Percentiles rank a stretch among this genome's conserved stretches.
Evolutionary conservation across 2,797 vertebrate genomes (phyloP).

Genomic region (Micromesistius poutassou): DNA sequence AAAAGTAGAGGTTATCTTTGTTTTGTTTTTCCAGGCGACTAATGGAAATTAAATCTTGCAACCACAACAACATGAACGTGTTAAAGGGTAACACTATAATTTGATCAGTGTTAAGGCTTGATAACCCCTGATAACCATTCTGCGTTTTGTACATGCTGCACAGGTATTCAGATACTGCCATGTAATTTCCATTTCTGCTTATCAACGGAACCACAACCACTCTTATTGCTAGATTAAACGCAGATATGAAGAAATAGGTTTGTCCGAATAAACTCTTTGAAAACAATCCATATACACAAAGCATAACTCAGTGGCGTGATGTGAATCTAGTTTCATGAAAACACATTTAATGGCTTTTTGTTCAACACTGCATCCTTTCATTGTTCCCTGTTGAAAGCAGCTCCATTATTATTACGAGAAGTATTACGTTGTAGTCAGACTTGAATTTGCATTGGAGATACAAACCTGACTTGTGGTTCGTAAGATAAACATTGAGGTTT

Average conservation of each 20-base stretch:
- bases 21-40: constrained; percentile 23
- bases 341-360: not conserved
- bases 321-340: not conserved
- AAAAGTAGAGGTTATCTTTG: constrained; percentile 26
- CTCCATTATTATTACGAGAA: no score
- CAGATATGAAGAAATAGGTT: constrained; percentile 15
- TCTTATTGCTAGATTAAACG: constrained; percentile 25
- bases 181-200: constrained; percentile 33
- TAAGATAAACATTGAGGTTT: not conserved
- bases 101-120: constrained; percentile 1
- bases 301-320: not conserved
- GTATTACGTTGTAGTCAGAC: no score
- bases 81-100: not conserved
- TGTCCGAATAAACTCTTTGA: not conserved
- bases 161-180: constrained; percentile 8
- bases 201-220: constrained; percentile 15
- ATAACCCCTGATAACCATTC: constrained; percentile 41
- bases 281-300: constrained; percentile 10
- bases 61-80: constrained; percentile 3
- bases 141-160: constrained; percentile 25
- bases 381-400: not conserved
- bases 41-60: constrained; percentile 36
- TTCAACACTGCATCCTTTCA: not conserved
- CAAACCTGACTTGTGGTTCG: not conserved
- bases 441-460: not conserved